Evolutionary conservation across 2,888 invertebrate species (phyloP), one percentile per base, ranked within the genome.

Genomic region (Ischnus inquisitorius): DNA sequence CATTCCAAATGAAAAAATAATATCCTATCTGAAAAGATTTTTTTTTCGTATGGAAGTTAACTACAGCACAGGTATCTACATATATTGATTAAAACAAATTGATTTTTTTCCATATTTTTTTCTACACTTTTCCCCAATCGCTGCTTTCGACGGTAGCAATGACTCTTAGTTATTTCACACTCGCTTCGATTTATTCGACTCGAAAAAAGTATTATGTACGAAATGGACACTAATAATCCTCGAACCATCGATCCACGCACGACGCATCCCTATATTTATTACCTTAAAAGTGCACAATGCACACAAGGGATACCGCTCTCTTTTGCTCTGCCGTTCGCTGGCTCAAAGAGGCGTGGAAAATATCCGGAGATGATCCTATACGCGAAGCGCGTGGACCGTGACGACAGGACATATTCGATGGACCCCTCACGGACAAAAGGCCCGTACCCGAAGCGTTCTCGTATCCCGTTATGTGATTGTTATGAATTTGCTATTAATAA

Each of bases 401-500:
- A 91, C 92, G 91, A 88, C 87, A 86, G 87, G 86, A 89, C 88
- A 87, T 85, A 86, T 87, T 88, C 86, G 88, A 76, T 80, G 78
- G 84, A 76, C 86, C 82, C 86, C 86, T 84, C 54, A 72, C 67
- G 81, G 71, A 86, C 87, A 88, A 87, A 86, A 79, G 81, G 71
- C 83, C 22, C 25, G 54, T 51, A 72, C 67, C 39, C 34, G 46
- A 72, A 67, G 77, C 67, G 65, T 48, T 72, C 60, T 64, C 85
- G 78, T 82, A 71, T 87, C 75, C 91, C 86, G 92, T 93, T 92
- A 92, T 93, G 88, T 90, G 91, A 93, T 93, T 91, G 91, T 92
- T 92, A 93, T 92, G 93, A 93, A 92, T 93, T 93, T 91, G 90
- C 92, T 93, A 93, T 93, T 93, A 93, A 93, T 93, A 93, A 93